Conservation (phyloP, 2,888 invertebrate genomes). For the Nomada flava region DNA sequence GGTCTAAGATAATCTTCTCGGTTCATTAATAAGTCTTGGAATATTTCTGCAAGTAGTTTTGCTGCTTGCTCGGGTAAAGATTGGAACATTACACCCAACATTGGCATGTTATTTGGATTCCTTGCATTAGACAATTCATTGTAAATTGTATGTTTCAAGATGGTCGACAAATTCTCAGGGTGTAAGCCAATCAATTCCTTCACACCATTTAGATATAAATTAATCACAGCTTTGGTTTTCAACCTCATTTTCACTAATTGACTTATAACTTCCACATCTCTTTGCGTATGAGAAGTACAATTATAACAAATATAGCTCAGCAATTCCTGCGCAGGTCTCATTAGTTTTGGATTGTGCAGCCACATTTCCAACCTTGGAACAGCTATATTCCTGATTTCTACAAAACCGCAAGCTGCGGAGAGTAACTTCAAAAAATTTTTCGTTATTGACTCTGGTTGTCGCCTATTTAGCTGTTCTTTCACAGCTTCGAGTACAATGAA, state of each 20-base stretch:
- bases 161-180: conserved; percentile 92
- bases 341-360: conserved; percentile 98
- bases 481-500: conserved; percentile 93
- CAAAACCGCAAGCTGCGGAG: conserved; percentile 93
- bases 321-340: conserved; percentile 96
- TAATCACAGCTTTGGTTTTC: conserved; percentile 96
- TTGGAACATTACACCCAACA: conserved; percentile 95
- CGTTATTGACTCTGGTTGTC: conserved; percentile 94
- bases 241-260: conserved; percentile 95
- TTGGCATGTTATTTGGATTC: conserved; percentile 97
- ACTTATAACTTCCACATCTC: conserved; percentile 91
- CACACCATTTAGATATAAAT: conserved; percentile 94
- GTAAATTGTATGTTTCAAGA: conserved; percentile 96
- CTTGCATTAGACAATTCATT: conserved; percentile 97
- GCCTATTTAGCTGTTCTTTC: conserved; percentile 93
- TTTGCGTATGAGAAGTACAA: conserved; percentile 89
- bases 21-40: conserved; percentile 93
- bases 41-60: conserved; percentile 93
- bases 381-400: conserved; percentile 92
- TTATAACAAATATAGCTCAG: conserved; percentile 96
- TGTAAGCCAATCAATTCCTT: conserved; percentile 95
- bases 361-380: conserved; percentile 95
- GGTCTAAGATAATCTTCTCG: conserved; percentile 96
- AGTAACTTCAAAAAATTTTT: conserved; percentile 95
- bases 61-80: conserved; percentile 93